Percentiles rank a stretch among this genome's conserved stretches.
These are phyloP conservation scores for Caenorhabditis uteleia DNA, from an alignment of 2,888 invertebrate species.

Conservation along the genomic window DNA sequence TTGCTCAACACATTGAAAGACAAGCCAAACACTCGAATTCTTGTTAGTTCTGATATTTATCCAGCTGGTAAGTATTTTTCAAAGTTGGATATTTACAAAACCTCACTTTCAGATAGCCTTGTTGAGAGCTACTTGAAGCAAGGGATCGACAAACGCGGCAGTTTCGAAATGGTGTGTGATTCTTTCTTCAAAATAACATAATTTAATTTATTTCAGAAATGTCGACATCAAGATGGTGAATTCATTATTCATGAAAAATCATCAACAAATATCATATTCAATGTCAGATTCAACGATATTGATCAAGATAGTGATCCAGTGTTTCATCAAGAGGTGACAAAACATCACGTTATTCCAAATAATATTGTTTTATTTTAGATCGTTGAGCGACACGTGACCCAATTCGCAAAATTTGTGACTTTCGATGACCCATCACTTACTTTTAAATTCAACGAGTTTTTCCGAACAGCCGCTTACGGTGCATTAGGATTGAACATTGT, in stretches of 20 bases:
- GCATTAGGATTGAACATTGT: conserved; percentile 46
- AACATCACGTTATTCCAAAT: not conserved
- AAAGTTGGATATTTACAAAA: not conserved
- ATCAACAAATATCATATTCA: conserved; percentile 41
- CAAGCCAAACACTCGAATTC: conserved; percentile 4
- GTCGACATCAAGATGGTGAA: conserved; percentile 29
- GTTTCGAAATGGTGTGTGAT: too few relatives aligned
- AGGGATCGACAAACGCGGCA: too few relatives aligned
- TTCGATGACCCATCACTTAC: conserved; percentile 23
- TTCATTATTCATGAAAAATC: conserved; percentile 37
- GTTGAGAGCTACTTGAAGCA: too few relatives aligned
- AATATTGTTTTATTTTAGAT: conserved; percentile 32
- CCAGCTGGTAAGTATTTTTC: not conserved
- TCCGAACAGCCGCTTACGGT: conserved; percentile 47
- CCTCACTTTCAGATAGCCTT: too few relatives aligned
- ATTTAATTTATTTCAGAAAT: conserved; percentile 15
- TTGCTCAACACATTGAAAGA: conserved; percentile 15
- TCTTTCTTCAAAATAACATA: not conserved
- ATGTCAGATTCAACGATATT: conserved; percentile 54
- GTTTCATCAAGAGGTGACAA: conserved; percentile 46
- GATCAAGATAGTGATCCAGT: conserved; percentile 43
- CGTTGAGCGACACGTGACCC: conserved; percentile 49
- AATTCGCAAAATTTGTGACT: conserved; percentile 31
- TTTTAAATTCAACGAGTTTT: conserved; percentile 42
- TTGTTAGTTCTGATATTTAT: not conserved